Evolutionary conservation across 2,797 vertebrate genomes (phyloP).

Genomic region (Mormyrus proboscirostris): DNA sequence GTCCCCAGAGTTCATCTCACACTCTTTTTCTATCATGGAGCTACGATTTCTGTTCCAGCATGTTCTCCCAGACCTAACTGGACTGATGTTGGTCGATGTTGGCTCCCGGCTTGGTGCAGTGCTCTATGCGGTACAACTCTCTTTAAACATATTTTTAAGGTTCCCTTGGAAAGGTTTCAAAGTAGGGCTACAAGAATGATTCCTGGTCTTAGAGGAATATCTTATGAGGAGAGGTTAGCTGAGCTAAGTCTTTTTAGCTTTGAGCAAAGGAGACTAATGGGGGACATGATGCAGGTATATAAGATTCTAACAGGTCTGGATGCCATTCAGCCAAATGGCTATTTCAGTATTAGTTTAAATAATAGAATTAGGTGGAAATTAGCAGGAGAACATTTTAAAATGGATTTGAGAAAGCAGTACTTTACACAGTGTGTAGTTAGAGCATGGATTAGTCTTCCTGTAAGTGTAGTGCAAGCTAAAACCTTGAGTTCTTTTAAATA

Average conservation of each 20-base stretch:
- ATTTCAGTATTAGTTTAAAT: not conserved
- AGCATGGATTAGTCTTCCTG: not conserved
- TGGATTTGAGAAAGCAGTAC: not conserved
- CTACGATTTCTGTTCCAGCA: conserved; percentile 83
- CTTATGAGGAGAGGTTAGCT: not conserved
- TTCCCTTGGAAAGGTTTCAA: not conserved
- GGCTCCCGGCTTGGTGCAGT: conserved; percentile 87
- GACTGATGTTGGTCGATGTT: conserved; percentile 77
- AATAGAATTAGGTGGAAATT: not conserved
- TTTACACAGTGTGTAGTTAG: not conserved
- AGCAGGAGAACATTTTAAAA: not conserved
- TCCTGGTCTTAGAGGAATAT: not conserved
- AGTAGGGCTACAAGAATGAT: not conserved
- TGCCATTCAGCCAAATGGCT: not conserved
- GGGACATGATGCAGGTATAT: not conserved
- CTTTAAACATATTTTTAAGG: not conserved
- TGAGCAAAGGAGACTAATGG: not conserved
- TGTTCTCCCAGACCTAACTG: conserved; percentile 78
- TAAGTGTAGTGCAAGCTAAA: not conserved
- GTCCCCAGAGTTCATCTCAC: conserved; percentile 83
- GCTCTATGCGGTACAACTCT: conserved; percentile 74
- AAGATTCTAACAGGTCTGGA: not conserved
- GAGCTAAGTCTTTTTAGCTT: not conserved
- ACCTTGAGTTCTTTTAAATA: not conserved
- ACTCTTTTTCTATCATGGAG: conserved; percentile 84